These are phyloP conservation scores for Melopsittacus undulatus DNA, from an alignment of 2,797 vertebrate genomes.

Conservation along the genomic window DNA sequence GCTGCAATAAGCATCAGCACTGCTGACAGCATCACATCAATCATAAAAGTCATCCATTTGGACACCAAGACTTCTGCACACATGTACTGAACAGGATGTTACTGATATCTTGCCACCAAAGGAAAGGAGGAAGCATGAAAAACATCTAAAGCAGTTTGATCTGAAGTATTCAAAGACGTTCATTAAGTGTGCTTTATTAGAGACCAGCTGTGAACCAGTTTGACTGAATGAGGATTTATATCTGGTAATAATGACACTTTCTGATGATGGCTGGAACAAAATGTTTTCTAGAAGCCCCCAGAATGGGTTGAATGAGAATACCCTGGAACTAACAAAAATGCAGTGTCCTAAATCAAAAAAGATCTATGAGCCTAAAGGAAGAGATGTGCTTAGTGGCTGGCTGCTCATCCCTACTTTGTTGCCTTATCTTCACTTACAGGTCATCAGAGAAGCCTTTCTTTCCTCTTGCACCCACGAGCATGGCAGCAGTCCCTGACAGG, in stretches of 20 bases:
- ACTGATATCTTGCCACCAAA: not conserved
- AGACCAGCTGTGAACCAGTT: not conserved
- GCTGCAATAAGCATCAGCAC: not conserved
- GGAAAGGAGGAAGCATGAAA: not conserved
- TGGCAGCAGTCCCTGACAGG: not conserved
- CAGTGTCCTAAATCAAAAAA: not conserved
- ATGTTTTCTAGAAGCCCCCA: not conserved
- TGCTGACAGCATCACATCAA: not conserved
- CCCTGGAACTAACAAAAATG: not conserved
- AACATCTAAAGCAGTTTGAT: not conserved
- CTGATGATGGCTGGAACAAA: not conserved
- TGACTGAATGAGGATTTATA: not conserved
- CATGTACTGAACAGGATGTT: not conserved
- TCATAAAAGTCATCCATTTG: not conserved
- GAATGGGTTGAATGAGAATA: not conserved
- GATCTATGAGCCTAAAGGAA: not conserved
- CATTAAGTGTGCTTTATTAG: not conserved
- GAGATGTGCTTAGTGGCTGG: not conserved
- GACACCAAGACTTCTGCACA: not conserved
- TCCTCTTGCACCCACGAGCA: not conserved
- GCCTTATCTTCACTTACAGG: not conserved
- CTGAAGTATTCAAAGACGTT: not conserved
- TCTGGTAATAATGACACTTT: not conserved
- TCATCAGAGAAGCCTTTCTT: not conserved
- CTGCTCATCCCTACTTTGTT: not conserved